Evolutionary conservation across 2,888 invertebrate species (phyloP), one percentile per base, ranked within the genome.

Genomic region (Harmothoe impar): DNA sequence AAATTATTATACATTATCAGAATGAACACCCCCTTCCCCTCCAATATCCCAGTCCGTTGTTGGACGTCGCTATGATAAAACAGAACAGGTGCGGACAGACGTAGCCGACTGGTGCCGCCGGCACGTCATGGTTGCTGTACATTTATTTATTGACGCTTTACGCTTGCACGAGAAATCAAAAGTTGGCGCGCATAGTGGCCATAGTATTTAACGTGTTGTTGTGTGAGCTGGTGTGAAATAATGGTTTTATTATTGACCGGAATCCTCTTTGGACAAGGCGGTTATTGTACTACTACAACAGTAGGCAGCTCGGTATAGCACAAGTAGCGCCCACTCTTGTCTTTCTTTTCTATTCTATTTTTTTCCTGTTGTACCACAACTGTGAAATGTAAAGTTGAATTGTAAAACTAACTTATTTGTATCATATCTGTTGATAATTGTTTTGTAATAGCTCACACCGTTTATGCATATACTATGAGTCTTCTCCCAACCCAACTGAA

Each of bases 331-430:
- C n/a, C 62, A n/a, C 7, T 62, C n/a, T n/a, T 62, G 62, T 62
- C n/a, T n/a, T n/a, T n/a, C n/a, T n/a, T n/a, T n/a, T 43, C 62
- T 62, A 5, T 62, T n/a, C 62, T 62, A n/a, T 62, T 62, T 3
- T 62, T 72, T 29, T 29, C 15, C 62, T n/a, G 62, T 62, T 62
- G 23, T 62, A 62, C 3, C 15, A 43, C n/a, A 72, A 72, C 25
- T 72, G 25, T 72, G 72, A 72, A 72, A n/a, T 72, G 72, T 72
- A 29, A 72, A 72, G 15, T 72, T 81, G 81, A 81, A 81, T 81
- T 15, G 35, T 35, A 35, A n/a, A 43, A 81, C 35, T 81, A 81
- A 81, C 81, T 81, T 81, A 81, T 81, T 81, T 81, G 43, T 81
- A 81, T 81, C 81, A 81, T 33, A 81, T 35, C 81, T 35, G 33